Evolutionary conservation across 64 coral and sea anemone species (phyloP), one percentile per base, ranked within the genome.

Genomic region (Anthopleura sola): DNA sequence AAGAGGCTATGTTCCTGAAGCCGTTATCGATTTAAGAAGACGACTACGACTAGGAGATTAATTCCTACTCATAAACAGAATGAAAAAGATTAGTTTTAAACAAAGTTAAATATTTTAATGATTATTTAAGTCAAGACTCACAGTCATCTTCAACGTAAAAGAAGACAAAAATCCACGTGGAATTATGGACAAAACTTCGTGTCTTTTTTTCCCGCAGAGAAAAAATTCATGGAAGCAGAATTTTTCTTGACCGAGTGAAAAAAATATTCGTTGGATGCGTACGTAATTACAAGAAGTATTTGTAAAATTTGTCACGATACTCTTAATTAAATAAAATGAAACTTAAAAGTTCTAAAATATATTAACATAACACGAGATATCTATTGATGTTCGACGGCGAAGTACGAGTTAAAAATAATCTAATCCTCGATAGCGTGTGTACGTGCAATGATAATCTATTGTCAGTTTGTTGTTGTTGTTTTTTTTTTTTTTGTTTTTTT

Each of bases 31-130:
- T 14, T 34, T 71, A 32, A 71, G 66, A 34, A 11, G 66, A 9
- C 23, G 60, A n/a, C 24, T 66, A 16, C 66, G 31, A 71, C 29
- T 71, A 34, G 66, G 28, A 31, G 11, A 36, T 20, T 71, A 71
- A 32, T 10, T 3, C 13, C 33, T 13, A 14, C 55, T 62, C n/a
- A n/a, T n/a, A n/a, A 8, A 62, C 58, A 62, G 4, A 32, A 17
- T 71, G 6, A 32, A 13, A 71, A 71, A 34, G n/a, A 36, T 71
- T 71, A 71, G 66, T 71, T 71, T 71, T 71, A 71, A 71, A 71
- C 1, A 71, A 71, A 71, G 66, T 71, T 31, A 32, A 34, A 31
- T 71, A 71, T 17, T 71, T 32, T 32, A 34, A 71, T 36, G 24
- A 34, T 15, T 71, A 71, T 71, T 26, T 26, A 66, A 69, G 26